These are phyloP conservation scores for Sorex araneus DNA, from an alignment of 2,113 vertebrate genomes.

Conservation along the genomic window DNA sequence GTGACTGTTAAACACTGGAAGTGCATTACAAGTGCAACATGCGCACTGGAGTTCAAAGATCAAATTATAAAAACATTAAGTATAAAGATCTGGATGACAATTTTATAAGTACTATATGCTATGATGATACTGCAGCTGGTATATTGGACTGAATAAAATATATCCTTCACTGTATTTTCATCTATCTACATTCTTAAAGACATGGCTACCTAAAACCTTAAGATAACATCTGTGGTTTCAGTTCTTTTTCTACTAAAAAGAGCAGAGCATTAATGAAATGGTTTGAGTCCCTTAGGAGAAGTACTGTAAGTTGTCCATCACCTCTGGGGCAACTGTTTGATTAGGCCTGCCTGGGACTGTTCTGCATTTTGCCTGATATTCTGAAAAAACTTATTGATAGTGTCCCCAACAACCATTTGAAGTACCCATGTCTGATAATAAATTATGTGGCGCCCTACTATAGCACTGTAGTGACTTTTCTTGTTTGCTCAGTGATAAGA, in stretches of 20 bases:
- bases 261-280: slow-evolving; percentile 33
- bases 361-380: neutral
- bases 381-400: slow-evolving; percentile 7
- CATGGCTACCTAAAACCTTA: neutral
- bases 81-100: neutral
- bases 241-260: slow-evolving; percentile 13
- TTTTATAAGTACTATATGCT: neutral
- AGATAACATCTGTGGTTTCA: neutral
- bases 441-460: neutral
- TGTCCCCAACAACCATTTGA: neutral
- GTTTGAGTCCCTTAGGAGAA: slow-evolving; percentile 16
- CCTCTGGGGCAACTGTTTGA: neutral
- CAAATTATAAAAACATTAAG: slow-evolving; percentile 11
- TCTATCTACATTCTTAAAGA: neutral
- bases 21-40: neutral
- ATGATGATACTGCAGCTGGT: neutral
- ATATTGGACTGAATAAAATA: neutral
- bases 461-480: neutral
- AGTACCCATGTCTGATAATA: neutral
- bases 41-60: neutral
- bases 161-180: slow-evolving; percentile 41
- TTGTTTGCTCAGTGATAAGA: slow-evolving; percentile 40
- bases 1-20: neutral
- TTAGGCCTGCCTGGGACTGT: neutral
- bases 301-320: neutral